Conservation (phyloP, 92 coral and sea anemone genomes). For the Hydrozoanthus gracilis region DNA sequence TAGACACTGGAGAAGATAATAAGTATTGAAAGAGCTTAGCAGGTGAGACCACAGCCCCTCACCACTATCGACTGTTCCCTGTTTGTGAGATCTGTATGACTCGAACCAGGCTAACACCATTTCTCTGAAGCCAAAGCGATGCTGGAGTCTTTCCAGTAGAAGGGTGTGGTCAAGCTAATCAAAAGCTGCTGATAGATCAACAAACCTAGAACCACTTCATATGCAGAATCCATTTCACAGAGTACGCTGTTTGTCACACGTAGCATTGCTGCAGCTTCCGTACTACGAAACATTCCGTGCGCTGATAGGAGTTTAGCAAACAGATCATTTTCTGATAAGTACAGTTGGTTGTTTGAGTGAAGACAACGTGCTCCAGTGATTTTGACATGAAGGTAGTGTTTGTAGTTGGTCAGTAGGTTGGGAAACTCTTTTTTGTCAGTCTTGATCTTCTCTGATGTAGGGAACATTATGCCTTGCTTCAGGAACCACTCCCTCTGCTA, state of each 20-base stretch:
- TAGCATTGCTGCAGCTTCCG: constrained; percentile 57
- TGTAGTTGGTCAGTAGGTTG: too few relatives aligned
- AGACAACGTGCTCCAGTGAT: too few relatives aligned
- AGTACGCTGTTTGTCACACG: constrained; percentile 50
- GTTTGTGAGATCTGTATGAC: constrained; percentile 28
- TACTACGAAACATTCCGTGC: constrained; percentile 16
- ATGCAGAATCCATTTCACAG: constrained; percentile 24
- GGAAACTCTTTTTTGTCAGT: too few relatives aligned
- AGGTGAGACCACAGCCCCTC: constrained; percentile 36
- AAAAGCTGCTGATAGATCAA: constrained; percentile 57
- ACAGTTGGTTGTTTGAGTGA: too few relatives aligned
- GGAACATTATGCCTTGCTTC: too few relatives aligned
- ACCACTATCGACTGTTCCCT: not conserved
- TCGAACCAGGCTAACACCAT: constrained; percentile 47
- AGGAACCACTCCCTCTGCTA: too few relatives aligned
- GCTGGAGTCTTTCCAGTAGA: constrained; percentile 32
- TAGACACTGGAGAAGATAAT: not conserved
- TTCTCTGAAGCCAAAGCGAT: constrained; percentile 45
- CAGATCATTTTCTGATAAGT: too few relatives aligned
- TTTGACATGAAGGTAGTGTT: too few relatives aligned
- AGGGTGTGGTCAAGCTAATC: constrained; percentile 49
- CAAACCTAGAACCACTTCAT: constrained; percentile 37
- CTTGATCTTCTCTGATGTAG: too few relatives aligned
- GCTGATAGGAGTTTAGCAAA: too few relatives aligned
- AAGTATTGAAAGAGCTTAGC: constrained; percentile 14